Percentiles rank a stretch among this genome's conserved stretches.
Conservation (phyloP, 2,888 invertebrate genomes). For the Hofmannophila pseudospretella region DNA sequence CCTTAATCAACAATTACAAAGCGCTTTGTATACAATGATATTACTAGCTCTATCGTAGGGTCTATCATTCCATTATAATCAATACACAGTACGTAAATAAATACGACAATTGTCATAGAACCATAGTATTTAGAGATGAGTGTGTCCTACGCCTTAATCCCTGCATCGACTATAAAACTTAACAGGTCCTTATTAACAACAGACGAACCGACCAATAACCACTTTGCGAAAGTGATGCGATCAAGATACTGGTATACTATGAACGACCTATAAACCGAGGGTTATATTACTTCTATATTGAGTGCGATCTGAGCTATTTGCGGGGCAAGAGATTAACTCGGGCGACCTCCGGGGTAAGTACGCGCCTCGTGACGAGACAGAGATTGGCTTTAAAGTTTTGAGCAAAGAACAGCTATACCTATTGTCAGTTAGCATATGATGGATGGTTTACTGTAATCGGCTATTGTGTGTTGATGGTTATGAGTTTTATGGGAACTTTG, state of each 20-base stretch:
- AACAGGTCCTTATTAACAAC: background rate
- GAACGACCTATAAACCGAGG: constrained; percentile 4
- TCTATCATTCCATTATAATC: background rate
- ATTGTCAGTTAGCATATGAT: too few species aligned
- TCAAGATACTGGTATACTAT: constrained; percentile 2
- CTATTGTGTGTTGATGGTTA: too few species aligned
- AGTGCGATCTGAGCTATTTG: background rate
- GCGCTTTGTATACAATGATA: too few species aligned
- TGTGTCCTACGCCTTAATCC: background rate
- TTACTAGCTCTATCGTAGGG: too few species aligned
- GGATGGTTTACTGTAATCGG: too few species aligned
- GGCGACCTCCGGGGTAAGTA: constrained; percentile 1
- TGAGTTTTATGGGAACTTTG: too few species aligned
- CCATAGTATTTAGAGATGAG: too few species aligned
- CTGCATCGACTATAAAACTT: background rate
- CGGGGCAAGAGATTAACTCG: background rate
- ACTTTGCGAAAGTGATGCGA: constrained; percentile 6
- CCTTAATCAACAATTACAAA: too few species aligned
- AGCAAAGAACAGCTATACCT: too few species aligned
- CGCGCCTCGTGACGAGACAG: constrained; percentile 18
- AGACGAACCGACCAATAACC: constrained; percentile 6
- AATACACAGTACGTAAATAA: too few species aligned
- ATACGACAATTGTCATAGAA: background rate
- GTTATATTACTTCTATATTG: constrained; percentile 5
- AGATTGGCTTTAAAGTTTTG: too few species aligned